Base-by-base conservation (phyloP, 64 coral and sea anemone genomes). In the Actinia tenebrosa region DNA sequence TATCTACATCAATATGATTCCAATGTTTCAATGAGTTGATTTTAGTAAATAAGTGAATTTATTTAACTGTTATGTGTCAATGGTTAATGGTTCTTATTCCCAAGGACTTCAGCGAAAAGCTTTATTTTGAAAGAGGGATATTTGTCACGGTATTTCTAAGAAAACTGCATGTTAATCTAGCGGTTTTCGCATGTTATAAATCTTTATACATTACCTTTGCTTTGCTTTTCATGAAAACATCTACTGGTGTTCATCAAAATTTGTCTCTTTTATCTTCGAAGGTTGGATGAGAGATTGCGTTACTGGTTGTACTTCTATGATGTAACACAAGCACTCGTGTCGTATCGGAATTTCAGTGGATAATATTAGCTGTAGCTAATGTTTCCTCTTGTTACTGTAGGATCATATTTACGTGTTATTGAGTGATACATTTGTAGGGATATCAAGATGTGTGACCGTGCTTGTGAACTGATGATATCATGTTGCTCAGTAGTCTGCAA, bases 401-500 rank as follows among this genome's bases (percentile, higher is more conserved):
- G 15, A 11, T 16, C 1, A 58, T 13, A 58, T 58, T 58, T 5
- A 58, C 10, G 53, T 55, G 11, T 58, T 16, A 23, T 66, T 66
- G 63, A 66, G n/a, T 75, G 79, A 53, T 81, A 3, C 46, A 58
- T 56, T 22, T 78, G 56, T 17, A 78, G 54, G 3, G 16, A 45
- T 27, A 52, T 17, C 56, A 91, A 91, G 13, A 91, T 91, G 90
- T 86, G 75, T 46, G 90, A 91, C 26, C 85, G 90, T 5, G 75
- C 80, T 6, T 91, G 90, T 71, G 84, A 86, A 20, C 63, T 87
- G 3, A 87, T 86, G 59, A 91, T 91, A 1, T 22, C 75, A 15
- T 87, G 90, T 44, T 91, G 90, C 47, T 43, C 47, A 0, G 20
- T 16, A 6, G 61, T 87, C 3, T 91, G 90, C 45, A 78, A 68